Evolutionary conservation across 2,113 vertebrate species (phyloP).

Genomic region (Sinocyclocheilus rhinocerous): DNA sequence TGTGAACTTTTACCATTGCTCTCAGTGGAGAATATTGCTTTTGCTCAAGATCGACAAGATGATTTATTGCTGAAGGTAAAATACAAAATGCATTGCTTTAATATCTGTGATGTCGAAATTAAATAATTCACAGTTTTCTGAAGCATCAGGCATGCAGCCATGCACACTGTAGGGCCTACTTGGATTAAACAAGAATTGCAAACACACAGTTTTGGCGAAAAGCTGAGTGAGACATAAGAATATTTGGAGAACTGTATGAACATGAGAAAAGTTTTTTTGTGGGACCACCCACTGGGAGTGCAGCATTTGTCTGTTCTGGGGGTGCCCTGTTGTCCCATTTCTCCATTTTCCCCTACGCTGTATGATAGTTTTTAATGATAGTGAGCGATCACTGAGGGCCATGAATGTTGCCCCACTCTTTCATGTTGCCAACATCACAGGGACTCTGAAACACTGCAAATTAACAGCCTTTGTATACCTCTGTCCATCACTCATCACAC

Average conservation of each 20-base stretch:
- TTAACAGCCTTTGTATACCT: conserved; percentile 73
- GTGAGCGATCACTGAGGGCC: conserved; percentile 73
- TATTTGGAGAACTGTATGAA: conserved; percentile 26
- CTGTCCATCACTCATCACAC: conserved; percentile 74
- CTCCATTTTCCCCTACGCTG: conserved; percentile 53
- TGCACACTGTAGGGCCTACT: not conserved
- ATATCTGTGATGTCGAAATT: not conserved
- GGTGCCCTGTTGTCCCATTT: conserved; percentile 55
- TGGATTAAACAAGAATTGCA: not conserved
- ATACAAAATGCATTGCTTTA: not conserved
- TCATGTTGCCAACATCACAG: conserved; percentile 76
- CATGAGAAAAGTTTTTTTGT: conserved; percentile 5
- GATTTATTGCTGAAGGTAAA: not conserved
- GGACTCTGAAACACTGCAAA: conserved; percentile 63
- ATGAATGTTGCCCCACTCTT: conserved; percentile 68
- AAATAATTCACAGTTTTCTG: not conserved
- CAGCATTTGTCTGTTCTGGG: conserved; percentile 58
- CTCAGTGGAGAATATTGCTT: conserved; percentile 1
- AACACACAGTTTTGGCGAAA: not conserved
- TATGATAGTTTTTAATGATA: conserved; percentile 77
- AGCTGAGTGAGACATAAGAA: too few relatives aligned
- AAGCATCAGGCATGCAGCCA: too few relatives aligned
- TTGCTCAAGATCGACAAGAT: not conserved
- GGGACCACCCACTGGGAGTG: conserved; percentile 72
- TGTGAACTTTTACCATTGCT: conserved; percentile 22